These are phyloP conservation scores for Hydropotes inermis DNA, from an alignment of 2,113 vertebrate genomes.

Conservation along the genomic window DNA sequence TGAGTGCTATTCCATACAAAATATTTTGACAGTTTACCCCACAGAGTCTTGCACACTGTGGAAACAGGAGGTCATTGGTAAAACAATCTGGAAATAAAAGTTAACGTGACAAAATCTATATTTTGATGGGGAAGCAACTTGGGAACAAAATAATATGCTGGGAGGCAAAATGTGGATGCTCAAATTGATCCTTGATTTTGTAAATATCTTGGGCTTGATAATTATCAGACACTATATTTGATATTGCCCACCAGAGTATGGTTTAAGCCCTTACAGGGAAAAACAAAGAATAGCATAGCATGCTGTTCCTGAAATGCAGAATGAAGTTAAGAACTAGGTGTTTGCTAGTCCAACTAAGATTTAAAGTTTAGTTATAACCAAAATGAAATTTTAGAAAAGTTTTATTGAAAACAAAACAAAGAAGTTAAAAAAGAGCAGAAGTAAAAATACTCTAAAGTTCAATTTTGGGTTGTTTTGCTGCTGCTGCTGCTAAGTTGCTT, in stretches of 20 bases:
- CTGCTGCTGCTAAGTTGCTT: not conserved
- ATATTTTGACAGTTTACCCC: constrained; percentile 36
- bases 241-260: not conserved
- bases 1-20: not conserved
- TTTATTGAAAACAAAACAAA: not conserved
- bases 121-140: constrained; percentile 19
- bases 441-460: not conserved
- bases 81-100: constrained; percentile 17
- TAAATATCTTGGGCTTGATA: not conserved
- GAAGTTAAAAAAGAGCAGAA: not conserved
- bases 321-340: not conserved
- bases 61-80: not conserved
- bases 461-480: not conserved
- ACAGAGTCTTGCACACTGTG: not conserved
- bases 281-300: not conserved
- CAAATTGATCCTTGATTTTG: not conserved
- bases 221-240: not conserved
- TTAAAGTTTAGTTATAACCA: not conserved
- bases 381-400: not conserved
- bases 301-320: not conserved
- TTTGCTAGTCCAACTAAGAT: not conserved
- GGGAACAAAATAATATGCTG: not conserved
- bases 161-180: not conserved
- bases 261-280: not conserved
- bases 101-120: not conserved